phyloP scores from a whole-genome alignment of 2,113 vertebrate species.

The Saccopteryx bilineata region DNA sequence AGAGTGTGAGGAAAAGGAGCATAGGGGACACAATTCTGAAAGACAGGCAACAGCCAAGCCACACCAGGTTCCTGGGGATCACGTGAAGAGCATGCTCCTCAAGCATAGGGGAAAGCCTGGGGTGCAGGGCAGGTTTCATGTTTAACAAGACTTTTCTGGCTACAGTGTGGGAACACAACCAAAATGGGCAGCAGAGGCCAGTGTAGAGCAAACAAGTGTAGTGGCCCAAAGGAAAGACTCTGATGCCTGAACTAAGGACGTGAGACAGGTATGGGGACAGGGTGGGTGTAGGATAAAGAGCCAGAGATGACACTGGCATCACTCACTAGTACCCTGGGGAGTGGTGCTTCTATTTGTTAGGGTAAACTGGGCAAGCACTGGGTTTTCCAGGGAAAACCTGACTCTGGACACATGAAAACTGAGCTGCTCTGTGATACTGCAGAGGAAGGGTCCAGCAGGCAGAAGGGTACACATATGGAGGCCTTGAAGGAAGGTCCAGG shows the following conservation, averaged over 20 bases:
- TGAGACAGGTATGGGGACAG: accelerated
- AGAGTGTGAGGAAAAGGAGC: too few relatives aligned
- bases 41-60: not conserved
- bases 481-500: not conserved
- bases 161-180: not conserved
- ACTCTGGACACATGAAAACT: not conserved
- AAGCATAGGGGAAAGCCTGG: not conserved
- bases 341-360: not conserved
- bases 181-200: not conserved
- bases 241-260: accelerated
- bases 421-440: not conserved
- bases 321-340: not conserved
- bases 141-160: not conserved
- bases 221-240: not conserved
- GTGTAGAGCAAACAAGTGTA: accelerated
- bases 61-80: too few relatives aligned
- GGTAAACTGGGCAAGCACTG: not conserved
- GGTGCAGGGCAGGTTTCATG: not conserved
- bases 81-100: accelerated
- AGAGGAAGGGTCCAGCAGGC: not conserved
- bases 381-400: not conserved
- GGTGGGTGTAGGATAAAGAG: not conserved
- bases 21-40: accelerated
- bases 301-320: not conserved
- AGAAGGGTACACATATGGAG: not conserved